Evolutionary conservation across 2,113 vertebrate genomes (phyloP).

Genomic region (Zosterops borbonicus): DNA sequence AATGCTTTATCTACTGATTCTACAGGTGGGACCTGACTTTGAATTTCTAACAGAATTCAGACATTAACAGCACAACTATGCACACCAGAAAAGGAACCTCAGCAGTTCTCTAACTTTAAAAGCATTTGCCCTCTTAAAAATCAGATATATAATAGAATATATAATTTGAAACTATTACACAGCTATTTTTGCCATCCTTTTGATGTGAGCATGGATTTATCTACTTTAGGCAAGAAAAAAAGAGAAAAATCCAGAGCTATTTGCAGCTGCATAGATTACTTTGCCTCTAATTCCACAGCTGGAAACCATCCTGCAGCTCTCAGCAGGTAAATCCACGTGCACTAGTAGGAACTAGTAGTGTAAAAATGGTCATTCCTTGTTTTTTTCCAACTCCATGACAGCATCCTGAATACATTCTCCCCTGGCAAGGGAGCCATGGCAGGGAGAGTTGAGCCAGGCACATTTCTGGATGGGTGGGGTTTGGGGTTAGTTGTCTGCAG

Average conservation of each 20-base stretch:
- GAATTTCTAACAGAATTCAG: not conserved
- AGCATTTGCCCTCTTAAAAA: not conserved
- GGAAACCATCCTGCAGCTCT: not conserved
- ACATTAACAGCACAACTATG: not conserved
- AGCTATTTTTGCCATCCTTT: not conserved
- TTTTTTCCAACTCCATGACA: not conserved
- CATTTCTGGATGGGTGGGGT: not conserved
- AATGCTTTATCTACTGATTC: constrained; percentile 19
- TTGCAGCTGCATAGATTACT: not conserved
- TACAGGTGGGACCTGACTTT: not conserved
- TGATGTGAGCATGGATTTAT: not conserved
- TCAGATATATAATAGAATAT: not conserved
- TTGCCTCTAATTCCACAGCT: not conserved
- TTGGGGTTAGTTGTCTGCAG: not conserved
- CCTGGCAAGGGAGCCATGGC: not conserved
- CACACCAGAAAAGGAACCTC: not conserved
- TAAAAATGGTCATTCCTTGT: not conserved
- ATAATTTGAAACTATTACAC: not conserved
- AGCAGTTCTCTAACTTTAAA: not conserved
- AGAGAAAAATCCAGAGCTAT: not conserved
- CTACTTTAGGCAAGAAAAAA: not conserved
- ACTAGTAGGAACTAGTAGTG: not conserved
- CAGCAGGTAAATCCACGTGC: not conserved
- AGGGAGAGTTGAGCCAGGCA: not conserved
- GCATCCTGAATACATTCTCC: not conserved